phyloP scores from a whole-genome alignment of 92 coral and sea anemone species.

The Scolanthus callimorphus region DNA sequence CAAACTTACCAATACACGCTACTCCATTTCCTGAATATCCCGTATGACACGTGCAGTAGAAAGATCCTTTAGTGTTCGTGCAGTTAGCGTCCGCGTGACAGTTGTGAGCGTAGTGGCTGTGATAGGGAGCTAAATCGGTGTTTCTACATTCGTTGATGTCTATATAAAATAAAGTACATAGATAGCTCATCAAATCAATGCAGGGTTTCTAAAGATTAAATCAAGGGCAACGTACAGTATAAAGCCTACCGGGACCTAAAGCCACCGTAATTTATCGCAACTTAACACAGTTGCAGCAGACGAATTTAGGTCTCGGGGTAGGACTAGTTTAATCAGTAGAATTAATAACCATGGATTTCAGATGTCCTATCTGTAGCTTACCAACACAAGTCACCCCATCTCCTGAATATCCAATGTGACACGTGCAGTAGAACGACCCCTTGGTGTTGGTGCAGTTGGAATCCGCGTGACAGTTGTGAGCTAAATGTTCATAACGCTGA shows the following conservation, averaged over 20 bases:
- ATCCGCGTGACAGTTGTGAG: conserved; percentile 57
- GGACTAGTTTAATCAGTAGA: too few species aligned
- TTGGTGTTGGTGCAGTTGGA: conserved; percentile 76
- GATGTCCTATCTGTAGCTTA: too few species aligned
- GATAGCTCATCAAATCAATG: too few species aligned
- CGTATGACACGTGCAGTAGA: conserved; percentile 57
- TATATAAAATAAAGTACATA: conserved; percentile 4
- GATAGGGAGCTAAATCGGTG: conserved; percentile 28
- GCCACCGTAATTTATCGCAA: too few species aligned
- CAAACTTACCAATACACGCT: conserved; percentile 49
- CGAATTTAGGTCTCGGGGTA: too few species aligned
- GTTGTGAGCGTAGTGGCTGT: conserved; percentile 55
- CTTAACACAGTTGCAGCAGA: too few species aligned
- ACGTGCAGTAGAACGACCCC: conserved; percentile 80
- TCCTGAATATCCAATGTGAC: conserved; percentile 73
- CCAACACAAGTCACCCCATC: conserved; percentile 59
- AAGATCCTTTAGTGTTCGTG: conserved; percentile 67
- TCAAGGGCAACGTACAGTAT: too few species aligned
- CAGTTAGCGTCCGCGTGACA: conserved; percentile 72
- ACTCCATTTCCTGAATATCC: conserved; percentile 74
- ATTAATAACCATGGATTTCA: too few species aligned
- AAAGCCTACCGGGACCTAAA: too few species aligned
- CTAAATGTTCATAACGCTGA: conserved; percentile 12
- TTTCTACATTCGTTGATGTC: conserved; percentile 49
- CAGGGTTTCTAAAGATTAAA: too few species aligned